phyloP scores from a whole-genome alignment of 2,888 invertebrate species.

The Nasonia oneida region DNA sequence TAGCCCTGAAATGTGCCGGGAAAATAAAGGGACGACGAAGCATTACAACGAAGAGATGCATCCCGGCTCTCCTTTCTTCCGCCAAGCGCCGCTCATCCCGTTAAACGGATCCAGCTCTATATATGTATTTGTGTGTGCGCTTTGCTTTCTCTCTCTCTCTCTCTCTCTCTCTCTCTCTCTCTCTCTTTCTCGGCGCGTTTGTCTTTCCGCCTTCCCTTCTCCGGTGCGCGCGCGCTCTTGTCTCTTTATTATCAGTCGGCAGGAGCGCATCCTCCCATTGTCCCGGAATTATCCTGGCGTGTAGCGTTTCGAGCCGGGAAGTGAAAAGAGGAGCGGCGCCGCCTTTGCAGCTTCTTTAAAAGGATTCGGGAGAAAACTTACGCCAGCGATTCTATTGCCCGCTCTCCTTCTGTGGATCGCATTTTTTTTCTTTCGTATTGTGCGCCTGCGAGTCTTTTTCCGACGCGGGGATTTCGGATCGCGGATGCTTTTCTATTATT shows the following conservation, averaged over 20 bases:
- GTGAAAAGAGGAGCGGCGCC: constrained; percentile 9
- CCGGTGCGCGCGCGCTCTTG: not conserved
- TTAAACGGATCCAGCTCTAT: constrained; percentile 74
- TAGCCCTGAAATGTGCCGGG: constrained; percentile 75
- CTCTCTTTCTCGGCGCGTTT: constrained; percentile 26
- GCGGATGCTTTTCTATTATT: constrained; percentile 25
- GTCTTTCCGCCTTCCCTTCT: constrained; percentile 56
- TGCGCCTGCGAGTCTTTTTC: not conserved
- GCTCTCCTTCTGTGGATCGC: not conserved
- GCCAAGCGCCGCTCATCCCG: constrained; percentile 74
- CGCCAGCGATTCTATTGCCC: constrained; percentile 35
- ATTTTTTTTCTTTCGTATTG: not conserved
- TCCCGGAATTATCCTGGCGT: constrained; percentile 68
- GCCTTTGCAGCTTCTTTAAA: constrained; percentile 42
- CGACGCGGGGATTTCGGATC: not conserved
- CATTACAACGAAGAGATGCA: constrained; percentile 49
- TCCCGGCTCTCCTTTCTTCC: constrained; percentile 63
- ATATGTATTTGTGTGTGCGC: constrained; percentile 3
- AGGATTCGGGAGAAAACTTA: constrained; percentile 54
- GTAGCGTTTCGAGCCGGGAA: constrained; percentile 49
- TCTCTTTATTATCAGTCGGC: constrained; percentile 60
- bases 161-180: not conserved
- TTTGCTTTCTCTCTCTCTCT: constrained; percentile 18
- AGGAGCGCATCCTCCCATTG: constrained; percentile 70
- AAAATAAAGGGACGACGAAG: constrained; percentile 72